Base-by-base conservation (phyloP, 2,888 invertebrate genomes). In the Lithophane socia region DNA sequence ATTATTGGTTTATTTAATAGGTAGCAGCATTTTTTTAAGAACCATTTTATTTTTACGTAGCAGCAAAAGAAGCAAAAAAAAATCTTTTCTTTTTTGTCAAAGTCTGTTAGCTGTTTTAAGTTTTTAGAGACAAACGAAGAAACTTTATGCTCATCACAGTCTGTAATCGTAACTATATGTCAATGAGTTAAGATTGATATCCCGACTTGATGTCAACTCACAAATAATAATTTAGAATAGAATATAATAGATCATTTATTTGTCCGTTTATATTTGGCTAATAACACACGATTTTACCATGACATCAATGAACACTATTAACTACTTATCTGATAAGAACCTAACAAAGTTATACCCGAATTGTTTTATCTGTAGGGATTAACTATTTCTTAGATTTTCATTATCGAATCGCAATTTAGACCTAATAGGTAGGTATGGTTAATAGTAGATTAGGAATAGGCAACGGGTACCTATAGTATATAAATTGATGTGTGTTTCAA, bases 371-470 rank as follows among this genome's bases (percentile, higher is more conserved):
- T 60, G 29, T 10, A 68, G 13, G 84, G 84, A 84, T 84, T 84
- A 84, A 75, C 47, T 37, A 70, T 86, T 84, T 84, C 84, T 84
- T 68, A 79, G 84, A 84, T 67, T 86, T 84, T 73, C n/a, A 54
- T 72, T 84, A 86, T 86, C 84, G 49, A 79, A 72, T 83, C 71
- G 79, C 67, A 82, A 77, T 71, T 61, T 64, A 60, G 67, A 83
- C 29, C 67, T 63, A 65, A 24, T 24, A 58, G 37, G 58, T 63
- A 58, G 75, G 56, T 47, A 58, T 56, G n/a, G 56, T 60, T 60
- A 60, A 60, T 49, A 5, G 29, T 47, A 58, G 73, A 84, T 84
- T 60, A 80, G 16, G n/a, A 75, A 37, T 29, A 73, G 29, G 52
- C 8, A 37, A 60, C 9, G 8, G 18, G 0, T 18, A 58, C 21